Conservation (phyloP, 2,113 vertebrate species). For the Rhinolophus ferrumequinum region DNA sequence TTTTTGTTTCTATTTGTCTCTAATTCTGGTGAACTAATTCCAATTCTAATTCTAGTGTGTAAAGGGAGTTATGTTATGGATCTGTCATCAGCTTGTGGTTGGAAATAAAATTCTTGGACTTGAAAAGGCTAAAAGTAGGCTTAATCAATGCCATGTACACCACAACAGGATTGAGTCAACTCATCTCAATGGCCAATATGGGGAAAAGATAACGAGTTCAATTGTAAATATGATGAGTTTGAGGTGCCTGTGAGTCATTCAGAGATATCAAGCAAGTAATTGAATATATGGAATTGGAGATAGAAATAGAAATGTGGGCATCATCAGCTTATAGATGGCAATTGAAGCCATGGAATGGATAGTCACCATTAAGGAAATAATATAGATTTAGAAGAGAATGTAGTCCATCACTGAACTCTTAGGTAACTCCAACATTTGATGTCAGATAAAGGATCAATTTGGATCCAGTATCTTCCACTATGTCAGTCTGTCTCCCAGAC, state of each 20-base stretch:
- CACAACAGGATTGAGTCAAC: slow-evolving; percentile 25
- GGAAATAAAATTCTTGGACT: slow-evolving; percentile 29
- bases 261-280: slow-evolving; percentile 30
- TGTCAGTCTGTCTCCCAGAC: background rate
- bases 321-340: slow-evolving; percentile 11
- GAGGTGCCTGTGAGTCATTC: slow-evolving; percentile 28
- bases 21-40: slow-evolving; percentile 13
- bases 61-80: slow-evolving; percentile 13
- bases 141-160: slow-evolving; percentile 26
- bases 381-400: slow-evolving; percentile 27
- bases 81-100: background rate
- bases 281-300: slow-evolving; percentile 10
- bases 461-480: background rate
- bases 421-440: background rate
- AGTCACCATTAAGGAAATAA: background rate
- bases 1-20: slow-evolving; percentile 36
- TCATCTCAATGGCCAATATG: slow-evolving; percentile 20
- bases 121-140: slow-evolving; percentile 30
- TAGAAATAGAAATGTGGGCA: slow-evolving; percentile 7
- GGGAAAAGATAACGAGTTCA: slow-evolving; percentile 35
- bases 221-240: slow-evolving; percentile 55
- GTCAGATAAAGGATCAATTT: background rate
- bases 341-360: background rate
- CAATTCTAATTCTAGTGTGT: background rate
- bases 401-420: background rate